phyloP scores from a whole-genome alignment of 2,113 vertebrate genomes.

The Osmerus mordax region DNA sequence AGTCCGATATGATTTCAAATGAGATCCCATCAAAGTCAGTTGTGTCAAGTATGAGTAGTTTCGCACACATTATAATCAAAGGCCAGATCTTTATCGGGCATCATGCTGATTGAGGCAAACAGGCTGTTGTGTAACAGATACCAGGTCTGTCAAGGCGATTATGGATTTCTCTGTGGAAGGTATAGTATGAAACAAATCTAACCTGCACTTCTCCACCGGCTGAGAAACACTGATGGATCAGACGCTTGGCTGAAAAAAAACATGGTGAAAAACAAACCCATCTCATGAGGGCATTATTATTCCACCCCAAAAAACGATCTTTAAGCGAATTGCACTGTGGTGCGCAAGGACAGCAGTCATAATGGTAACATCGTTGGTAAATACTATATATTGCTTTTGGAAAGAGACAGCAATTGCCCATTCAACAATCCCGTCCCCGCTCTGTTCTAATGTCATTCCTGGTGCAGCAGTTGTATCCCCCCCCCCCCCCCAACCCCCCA shows the following conservation, averaged over 20 bases:
- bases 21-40: conserved; percentile 65
- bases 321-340: no score
- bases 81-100: conserved; percentile 71
- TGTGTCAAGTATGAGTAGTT: conserved; percentile 69
- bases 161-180: conserved; percentile 65
- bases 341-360: no score
- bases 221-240: conserved; percentile 18
- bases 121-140: conserved; percentile 76
- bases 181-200: conserved; percentile 19
- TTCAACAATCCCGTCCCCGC: neutral
- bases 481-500: conserved; percentile 9
- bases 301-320: neutral
- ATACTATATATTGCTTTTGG: neutral
- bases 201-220: conserved; percentile 15
- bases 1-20: conserved; percentile 73
- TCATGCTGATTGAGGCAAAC: conserved; percentile 69
- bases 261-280: neutral
- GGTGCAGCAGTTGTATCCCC: conserved; percentile 8
- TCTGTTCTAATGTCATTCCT: neutral
- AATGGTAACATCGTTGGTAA: no score
- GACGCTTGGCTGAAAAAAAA: conserved; percentile 15
- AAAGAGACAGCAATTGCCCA: neutral
- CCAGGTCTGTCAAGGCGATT: conserved; percentile 65
- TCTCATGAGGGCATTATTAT: no score
- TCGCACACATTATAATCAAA: conserved; percentile 74